Evolutionary conservation across 2,113 vertebrate genomes (phyloP).

Genomic region (Perca fluviatilis): DNA sequence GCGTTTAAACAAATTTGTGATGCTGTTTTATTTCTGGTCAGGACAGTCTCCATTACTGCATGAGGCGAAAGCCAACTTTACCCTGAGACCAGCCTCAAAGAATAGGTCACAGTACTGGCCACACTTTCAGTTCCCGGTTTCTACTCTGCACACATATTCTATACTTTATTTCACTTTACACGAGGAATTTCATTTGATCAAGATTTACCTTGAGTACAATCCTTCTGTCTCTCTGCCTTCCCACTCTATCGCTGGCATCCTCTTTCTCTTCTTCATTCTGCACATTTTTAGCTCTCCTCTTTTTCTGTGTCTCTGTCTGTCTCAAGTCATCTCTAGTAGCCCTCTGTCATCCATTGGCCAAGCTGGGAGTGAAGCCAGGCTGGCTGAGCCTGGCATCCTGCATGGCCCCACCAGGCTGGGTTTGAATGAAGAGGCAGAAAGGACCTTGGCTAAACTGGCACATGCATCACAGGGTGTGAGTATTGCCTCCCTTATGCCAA

Average conservation of each 20-base stretch:
- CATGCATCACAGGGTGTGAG: constrained; percentile 63
- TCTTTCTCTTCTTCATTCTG: constrained; percentile 19
- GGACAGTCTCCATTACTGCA: background rate
- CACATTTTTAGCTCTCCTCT: constrained; percentile 28
- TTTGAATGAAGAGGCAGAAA: constrained; percentile 67
- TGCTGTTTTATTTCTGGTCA: background rate
- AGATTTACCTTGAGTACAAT: background rate
- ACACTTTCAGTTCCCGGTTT: background rate
- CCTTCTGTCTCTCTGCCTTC: background rate
- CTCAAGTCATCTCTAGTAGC: constrained; percentile 54
- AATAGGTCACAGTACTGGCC: background rate
- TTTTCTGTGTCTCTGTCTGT: constrained; percentile 19
- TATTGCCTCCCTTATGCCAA: constrained; percentile 70
- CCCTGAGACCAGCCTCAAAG: background rate
- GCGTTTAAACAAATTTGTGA: background rate
- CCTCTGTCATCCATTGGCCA: constrained; percentile 71
- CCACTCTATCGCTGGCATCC: background rate
- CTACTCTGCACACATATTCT: background rate
- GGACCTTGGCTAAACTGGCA: constrained; percentile 75
- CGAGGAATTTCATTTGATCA: background rate
- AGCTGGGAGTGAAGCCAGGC: constrained; percentile 71
- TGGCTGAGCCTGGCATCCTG: constrained; percentile 63
- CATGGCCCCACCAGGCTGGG: constrained; percentile 48
- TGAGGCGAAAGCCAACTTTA: background rate
- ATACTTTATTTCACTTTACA: background rate